Conservation (phyloP, 2,888 invertebrate species). For the Eremobia ochroleuca region DNA sequence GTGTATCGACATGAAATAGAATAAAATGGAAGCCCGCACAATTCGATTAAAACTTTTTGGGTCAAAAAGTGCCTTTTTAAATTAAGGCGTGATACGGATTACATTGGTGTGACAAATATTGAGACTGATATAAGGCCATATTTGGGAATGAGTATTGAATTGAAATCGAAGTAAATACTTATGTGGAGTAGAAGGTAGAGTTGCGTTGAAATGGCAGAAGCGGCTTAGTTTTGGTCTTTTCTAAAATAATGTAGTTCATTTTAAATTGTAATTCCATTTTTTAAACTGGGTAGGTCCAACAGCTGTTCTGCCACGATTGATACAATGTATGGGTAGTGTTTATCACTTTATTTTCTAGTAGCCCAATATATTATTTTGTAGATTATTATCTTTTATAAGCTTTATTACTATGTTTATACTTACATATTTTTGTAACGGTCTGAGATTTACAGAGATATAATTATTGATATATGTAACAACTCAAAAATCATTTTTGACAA, state of each 20-base stretch:
- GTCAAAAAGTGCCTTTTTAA: slow-evolving; percentile 13
- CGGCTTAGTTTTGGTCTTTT: slow-evolving; percentile 6
- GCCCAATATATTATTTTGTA: slow-evolving; percentile 13
- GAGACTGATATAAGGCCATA: slow-evolving; percentile 65
- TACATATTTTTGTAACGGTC: slow-evolving; percentile 44
- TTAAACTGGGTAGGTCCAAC: slow-evolving; percentile 2
- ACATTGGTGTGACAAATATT: slow-evolving; percentile 44
- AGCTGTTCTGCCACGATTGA: slow-evolving; percentile 4
- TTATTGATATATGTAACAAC: slow-evolving; percentile 8
- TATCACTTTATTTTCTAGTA: slow-evolving; percentile 16
- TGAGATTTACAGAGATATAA: slow-evolving; percentile 48
- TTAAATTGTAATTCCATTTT: slow-evolving; percentile 10
- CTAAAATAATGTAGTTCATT: slow-evolving; percentile 8
- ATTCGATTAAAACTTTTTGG: slow-evolving; percentile 11
- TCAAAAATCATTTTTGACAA: slow-evolving; percentile 19
- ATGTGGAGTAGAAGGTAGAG: background rate
- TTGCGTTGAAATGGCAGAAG: slow-evolving; percentile 8
- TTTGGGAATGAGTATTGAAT: slow-evolving; percentile 39
- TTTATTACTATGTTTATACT: slow-evolving; percentile 17
- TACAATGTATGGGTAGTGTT: slow-evolving; percentile 27
- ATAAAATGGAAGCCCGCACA: slow-evolving; percentile 25
- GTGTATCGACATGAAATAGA: background rate
- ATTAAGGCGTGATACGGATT: slow-evolving; percentile 9
- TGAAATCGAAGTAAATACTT: slow-evolving; percentile 36
- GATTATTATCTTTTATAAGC: slow-evolving; percentile 7